Conservation (phyloP, 2,113 vertebrate species). For the Mirounga angustirostris region DNA sequence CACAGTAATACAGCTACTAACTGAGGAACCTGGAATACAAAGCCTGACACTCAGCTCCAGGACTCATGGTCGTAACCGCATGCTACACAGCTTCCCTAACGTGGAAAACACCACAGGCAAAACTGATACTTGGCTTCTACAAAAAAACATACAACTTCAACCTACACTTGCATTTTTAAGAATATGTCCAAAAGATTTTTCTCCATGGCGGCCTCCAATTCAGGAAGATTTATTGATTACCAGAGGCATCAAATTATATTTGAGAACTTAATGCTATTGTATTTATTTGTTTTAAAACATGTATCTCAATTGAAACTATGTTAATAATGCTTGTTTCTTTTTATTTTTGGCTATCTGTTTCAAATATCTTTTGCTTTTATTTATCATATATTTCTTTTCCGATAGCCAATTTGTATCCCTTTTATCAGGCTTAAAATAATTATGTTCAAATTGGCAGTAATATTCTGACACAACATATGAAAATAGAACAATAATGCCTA, state of each 20-base stretch:
- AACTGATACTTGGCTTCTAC: not conserved
- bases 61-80: not conserved
- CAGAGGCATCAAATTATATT: not conserved
- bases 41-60: not conserved
- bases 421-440: slow-evolving; percentile 35
- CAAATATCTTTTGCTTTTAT: not conserved
- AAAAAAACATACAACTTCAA: not conserved
- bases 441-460: not conserved
- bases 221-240: not conserved
- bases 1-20: not conserved
- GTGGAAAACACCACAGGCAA: not conserved
- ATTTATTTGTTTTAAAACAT: not conserved
- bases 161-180: not conserved
- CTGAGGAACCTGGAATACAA: not conserved
- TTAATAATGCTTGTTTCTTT: not conserved
- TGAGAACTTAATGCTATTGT: not conserved
- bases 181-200: slow-evolving; percentile 10
- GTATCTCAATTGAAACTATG: not conserved
- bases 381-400: not conserved
- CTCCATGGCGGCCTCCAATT: not conserved
- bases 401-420: not conserved
- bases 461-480: slow-evolving; percentile 2
- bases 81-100: not conserved
- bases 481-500: slow-evolving; percentile 39
- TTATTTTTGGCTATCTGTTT: not conserved